Conservation (phyloP, 2,888 invertebrate genomes). For the Yponomeuta evonymella region DNA sequence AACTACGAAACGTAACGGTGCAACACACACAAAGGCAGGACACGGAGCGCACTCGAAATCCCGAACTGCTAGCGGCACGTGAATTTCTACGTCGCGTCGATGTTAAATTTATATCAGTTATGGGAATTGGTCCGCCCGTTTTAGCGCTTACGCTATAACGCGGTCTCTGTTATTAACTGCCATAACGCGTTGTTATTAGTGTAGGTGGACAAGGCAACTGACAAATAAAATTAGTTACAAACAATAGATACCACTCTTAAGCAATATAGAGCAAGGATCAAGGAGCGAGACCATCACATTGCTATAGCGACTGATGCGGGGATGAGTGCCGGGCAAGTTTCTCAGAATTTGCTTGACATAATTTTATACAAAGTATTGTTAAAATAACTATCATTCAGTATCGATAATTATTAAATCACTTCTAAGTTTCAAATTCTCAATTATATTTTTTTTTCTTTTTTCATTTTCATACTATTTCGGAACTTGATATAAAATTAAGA, state of each 20-base stretch:
- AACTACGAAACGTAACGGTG: slow-evolving; percentile 40
- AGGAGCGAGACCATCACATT: no score
- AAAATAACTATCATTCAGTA: no score
- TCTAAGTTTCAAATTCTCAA: no score
- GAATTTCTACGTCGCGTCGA: slow-evolving; percentile 25
- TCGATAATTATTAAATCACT: no score
- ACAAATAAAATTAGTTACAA: background rate
- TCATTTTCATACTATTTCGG: no score
- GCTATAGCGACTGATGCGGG: background rate
- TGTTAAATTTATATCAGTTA: slow-evolving; percentile 1
- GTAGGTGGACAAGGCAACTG: background rate
- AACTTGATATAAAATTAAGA: no score
- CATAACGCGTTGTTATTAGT: background rate
- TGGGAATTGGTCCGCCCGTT: background rate
- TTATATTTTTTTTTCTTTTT: no score
- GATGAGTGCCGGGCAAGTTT: background rate
- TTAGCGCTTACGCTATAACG: background rate
- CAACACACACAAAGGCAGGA: slow-evolving; percentile 55
- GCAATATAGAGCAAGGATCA: no score
- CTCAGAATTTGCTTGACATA: background rate
- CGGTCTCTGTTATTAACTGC: background rate
- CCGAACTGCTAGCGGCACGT: slow-evolving; percentile 40
- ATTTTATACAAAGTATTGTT: background rate
- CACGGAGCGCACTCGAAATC: slow-evolving; percentile 53
- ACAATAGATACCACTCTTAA: no score